Conservation (phyloP, 2,888 invertebrate species). For the Platerodrilus igneus region DNA sequence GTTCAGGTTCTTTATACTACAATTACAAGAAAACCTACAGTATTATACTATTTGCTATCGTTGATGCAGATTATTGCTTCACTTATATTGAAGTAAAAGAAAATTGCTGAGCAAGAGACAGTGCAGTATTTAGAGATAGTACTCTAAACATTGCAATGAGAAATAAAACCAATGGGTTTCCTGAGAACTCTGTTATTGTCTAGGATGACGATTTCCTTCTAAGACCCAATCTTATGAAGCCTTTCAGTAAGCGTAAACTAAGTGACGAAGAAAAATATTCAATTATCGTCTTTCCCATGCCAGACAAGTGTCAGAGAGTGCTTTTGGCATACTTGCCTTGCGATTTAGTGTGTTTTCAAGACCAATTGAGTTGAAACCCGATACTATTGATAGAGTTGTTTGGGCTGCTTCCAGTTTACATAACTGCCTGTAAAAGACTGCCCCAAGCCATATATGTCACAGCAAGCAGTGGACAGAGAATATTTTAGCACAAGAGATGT, state of each 20-base stretch:
- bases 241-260: slow-evolving; percentile 8
- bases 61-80: slow-evolving; percentile 15
- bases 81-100: too few species aligned
- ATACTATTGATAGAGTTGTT: slow-evolving; percentile 13
- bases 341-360: slow-evolving; percentile 12
- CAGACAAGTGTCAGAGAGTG: slow-evolving; percentile 10
- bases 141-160: slow-evolving; percentile 12
- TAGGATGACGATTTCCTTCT: slow-evolving; percentile 11
- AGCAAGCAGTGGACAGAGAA: slow-evolving; percentile 16
- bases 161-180: too few species aligned
- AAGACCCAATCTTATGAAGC: slow-evolving; percentile 13
- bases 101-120: slow-evolving; percentile 14
- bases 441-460: slow-evolving; percentile 11
- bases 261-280: slow-evolving; percentile 12
- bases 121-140: slow-evolving; percentile 7
- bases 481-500: slow-evolving; percentile 20
- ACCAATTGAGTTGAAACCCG: slow-evolving; percentile 12
- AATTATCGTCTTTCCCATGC: slow-evolving; percentile 12
- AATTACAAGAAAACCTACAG: slow-evolving; percentile 13
- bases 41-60: slow-evolving; percentile 16
- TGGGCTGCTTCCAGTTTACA: slow-evolving; percentile 15
- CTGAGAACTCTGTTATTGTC: slow-evolving; percentile 10
- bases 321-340: slow-evolving; percentile 15
- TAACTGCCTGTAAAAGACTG: slow-evolving; percentile 12
- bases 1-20: slow-evolving; percentile 11